phyloP scores from a whole-genome alignment of 2,113 vertebrate species.

The Myiozetetes cayanensis region DNA sequence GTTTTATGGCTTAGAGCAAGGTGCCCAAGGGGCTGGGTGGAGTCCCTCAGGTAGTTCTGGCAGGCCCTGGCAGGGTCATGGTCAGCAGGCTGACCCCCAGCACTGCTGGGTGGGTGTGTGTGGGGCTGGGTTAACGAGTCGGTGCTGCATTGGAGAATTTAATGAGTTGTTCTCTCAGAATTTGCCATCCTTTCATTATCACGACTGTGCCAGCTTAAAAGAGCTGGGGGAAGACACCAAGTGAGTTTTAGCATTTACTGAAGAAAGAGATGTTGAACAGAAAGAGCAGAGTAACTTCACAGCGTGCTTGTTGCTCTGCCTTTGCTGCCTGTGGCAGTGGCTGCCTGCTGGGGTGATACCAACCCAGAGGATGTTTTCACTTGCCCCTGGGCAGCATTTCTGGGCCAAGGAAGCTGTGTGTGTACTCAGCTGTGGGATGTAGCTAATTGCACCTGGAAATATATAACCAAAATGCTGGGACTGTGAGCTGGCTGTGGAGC shows the following conservation, averaged over 20 bases:
- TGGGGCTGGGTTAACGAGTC: fast-evolving
- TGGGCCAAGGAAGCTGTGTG: neutral
- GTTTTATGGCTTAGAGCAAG: neutral
- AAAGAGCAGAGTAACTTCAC: neutral
- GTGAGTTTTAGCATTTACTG: neutral
- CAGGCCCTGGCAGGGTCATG: neutral
- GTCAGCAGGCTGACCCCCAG: neutral
- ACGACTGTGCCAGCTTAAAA: neutral
- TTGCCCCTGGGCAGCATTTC: neutral
- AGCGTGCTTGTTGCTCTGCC: neutral
- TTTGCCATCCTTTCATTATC: neutral
- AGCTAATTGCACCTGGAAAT: neutral
- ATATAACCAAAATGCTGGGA: neutral
- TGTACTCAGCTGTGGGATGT: neutral
- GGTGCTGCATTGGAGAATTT: neutral
- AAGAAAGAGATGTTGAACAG: neutral
- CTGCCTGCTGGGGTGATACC: neutral
- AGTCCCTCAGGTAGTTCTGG: neutral
- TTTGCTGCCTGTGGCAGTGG: neutral
- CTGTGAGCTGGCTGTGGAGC: neutral
- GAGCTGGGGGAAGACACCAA: neutral
- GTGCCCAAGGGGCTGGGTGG: neutral
- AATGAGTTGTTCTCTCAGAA: neutral
- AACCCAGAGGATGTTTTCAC: neutral
- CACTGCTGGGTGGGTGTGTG: too few species aligned